phyloP scores from a whole-genome alignment of 92 coral and sea anemone species.

The Palythoa grandis region DNA sequence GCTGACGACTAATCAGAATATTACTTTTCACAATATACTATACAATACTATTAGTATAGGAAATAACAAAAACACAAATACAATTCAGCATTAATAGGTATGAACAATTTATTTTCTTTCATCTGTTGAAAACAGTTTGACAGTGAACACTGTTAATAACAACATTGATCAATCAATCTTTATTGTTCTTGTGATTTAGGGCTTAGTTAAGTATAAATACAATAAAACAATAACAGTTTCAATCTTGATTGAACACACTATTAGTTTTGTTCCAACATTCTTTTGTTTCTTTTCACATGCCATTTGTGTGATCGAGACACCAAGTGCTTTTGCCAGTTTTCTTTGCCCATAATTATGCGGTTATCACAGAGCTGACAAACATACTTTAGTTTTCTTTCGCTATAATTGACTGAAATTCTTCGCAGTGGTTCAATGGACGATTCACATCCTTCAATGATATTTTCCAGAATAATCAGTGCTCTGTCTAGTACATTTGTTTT shows the following conservation, averaged over 20 bases:
- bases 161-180: no score
- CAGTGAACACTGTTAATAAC: no score
- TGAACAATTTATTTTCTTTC: no score
- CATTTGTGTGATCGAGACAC: constrained; percentile 88
- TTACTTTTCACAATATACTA: no score
- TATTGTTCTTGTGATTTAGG: no score
- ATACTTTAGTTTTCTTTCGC: constrained; percentile 67
- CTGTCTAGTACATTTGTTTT: constrained; percentile 66
- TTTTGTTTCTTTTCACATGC: constrained; percentile 72
- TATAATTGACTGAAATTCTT: constrained; percentile 51
- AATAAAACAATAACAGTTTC: no score
- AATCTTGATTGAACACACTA: background rate
- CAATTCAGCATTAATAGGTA: no score
- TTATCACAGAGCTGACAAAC: constrained; percentile 80
- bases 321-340: constrained; percentile 83
- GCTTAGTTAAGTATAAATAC: no score
- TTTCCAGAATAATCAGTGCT: constrained; percentile 69
- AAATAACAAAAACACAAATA: no score
- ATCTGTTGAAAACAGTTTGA: no score
- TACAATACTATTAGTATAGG: no score
- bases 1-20: no score
- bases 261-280: constrained; percentile 14
- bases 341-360: constrained; percentile 84
- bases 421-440: constrained; percentile 65
- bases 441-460: constrained; percentile 47